Evolutionary conservation across 2,888 invertebrate genomes (phyloP).

Genomic region (Synanthedon vespiformis): DNA sequence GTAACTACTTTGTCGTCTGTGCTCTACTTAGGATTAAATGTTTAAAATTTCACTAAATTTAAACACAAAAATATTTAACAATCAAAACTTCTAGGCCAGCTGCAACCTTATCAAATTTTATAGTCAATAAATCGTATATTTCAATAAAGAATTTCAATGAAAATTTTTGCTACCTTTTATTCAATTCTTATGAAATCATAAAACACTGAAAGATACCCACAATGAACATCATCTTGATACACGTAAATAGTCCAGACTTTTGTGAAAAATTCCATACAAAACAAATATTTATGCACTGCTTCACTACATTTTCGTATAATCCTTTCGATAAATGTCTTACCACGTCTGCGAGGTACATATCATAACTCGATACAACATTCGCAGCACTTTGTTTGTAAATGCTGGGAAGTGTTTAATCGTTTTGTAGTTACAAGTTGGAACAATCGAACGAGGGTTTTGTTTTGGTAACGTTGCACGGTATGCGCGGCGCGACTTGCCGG

Average conservation of each 20-base stretch:
- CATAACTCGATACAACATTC: constrained; percentile 20
- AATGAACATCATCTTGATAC: constrained; percentile 30
- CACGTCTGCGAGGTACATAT: constrained; percentile 14
- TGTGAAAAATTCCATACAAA: constrained; percentile 19
- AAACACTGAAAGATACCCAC: constrained; percentile 32
- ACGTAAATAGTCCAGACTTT: constrained; percentile 20
- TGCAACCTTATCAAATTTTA: too few relatives aligned
- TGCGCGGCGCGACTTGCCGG: constrained; percentile 32
- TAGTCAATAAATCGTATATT: too few relatives aligned
- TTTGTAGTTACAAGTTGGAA: constrained; percentile 54
- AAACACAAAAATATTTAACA: too few relatives aligned
- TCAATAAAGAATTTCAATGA: too few relatives aligned
- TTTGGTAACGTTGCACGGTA: constrained; percentile 53
- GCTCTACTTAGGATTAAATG: too few relatives aligned
- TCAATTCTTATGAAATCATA: background rate
- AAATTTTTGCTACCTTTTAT: too few relatives aligned
- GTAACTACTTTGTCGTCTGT: too few relatives aligned
- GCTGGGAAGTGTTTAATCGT: constrained; percentile 52
- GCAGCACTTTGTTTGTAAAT: constrained; percentile 50
- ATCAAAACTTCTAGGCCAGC: too few relatives aligned
- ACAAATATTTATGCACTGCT: constrained; percentile 22
- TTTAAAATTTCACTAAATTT: too few relatives aligned
- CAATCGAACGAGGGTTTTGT: constrained; percentile 54
- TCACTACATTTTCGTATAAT: constrained; percentile 45
- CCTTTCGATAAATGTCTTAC: constrained; percentile 11